Evolutionary conservation across 64 coral and sea anemone species (phyloP).

Genomic region (Catalaphyllia jardinei): DNA sequence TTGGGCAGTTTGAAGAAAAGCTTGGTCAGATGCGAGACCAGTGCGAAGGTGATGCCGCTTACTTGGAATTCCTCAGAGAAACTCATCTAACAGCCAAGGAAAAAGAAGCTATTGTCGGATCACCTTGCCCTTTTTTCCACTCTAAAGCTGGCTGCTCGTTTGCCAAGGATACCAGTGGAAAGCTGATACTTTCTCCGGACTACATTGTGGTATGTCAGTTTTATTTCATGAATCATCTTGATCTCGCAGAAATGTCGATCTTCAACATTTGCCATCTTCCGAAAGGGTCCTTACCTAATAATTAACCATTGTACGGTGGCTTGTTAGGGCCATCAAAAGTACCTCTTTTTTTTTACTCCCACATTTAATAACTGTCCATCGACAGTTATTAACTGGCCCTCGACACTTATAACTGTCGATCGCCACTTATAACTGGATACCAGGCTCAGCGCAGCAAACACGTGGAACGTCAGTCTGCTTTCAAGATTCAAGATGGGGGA

Average conservation of each 20-base stretch:
- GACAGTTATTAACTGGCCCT: too few species aligned
- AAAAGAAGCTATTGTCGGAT: not conserved
- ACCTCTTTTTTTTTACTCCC: too few species aligned
- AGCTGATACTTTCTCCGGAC: not conserved
- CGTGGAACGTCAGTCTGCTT: too few species aligned
- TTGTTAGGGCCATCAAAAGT: too few species aligned
- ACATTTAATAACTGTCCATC: too few species aligned
- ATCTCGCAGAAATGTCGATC: too few species aligned
- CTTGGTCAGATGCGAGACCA: constrained; percentile 23
- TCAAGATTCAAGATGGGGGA: too few species aligned
- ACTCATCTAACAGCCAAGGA: not conserved
- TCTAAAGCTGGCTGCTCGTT: constrained; percentile 6
- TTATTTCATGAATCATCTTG: not conserved
- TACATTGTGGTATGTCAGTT: not conserved
- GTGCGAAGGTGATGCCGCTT: constrained; percentile 3
- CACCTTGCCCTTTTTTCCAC: not conserved
- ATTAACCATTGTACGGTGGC: too few species aligned
- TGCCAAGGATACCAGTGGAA: not conserved
- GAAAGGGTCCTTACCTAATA: too few species aligned
- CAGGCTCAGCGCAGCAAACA: too few species aligned
- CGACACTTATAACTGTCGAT: too few species aligned
- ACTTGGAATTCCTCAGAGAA: not conserved
- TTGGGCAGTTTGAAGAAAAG: constrained; percentile 19
- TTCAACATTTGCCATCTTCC: not conserved
- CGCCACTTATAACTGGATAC: too few species aligned